Evolutionary conservation across 2,888 invertebrate species (phyloP), one percentile per base, ranked within the genome.

Genomic region (Himalopsyche anomala): DNA sequence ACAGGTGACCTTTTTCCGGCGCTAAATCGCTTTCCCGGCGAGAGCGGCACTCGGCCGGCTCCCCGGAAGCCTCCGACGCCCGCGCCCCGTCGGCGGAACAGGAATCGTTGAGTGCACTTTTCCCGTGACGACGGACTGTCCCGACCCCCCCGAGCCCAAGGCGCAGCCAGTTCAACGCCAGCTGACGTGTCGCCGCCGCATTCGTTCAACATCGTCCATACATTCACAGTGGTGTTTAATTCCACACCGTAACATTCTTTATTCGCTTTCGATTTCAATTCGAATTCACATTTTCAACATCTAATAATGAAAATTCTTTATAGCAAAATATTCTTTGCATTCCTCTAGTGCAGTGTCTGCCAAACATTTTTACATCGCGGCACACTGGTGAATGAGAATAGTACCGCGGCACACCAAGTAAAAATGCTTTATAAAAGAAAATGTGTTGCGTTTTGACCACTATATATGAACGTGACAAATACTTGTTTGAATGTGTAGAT

Each of bases 1-100:
- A 62, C 62, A 62, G 62, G 19, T 62, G 62, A 62, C 62, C 62
- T 62, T 62, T 62, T 62, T 62, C 62, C 62, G 62, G 62, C 62
- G 62, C 62, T 28, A 11, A 62, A 19, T 62, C 62, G 62, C 62
- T 62, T 62, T 62, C 62, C 62, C 62, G 62, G 62, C 51, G 51
- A 51, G 51, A 51, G 51, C 51, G 51, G 15, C 51, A 51, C 51
- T 15, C 51, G 51, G 62, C 28, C 62, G 19, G 2, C 28, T 19
- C 28, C 62, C 62, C 62, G 62, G 62, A 62, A 62, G 62, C 62
- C 62, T 62, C 62, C 19, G 62, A 28, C 19, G 28, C 62, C 28
- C n/a, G 62, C 51, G 15, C 51, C 51, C 12, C 51, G 51, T 15
- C 51, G 28, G 3, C 28, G 8, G 62, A 28, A 11, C 62, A 19